Evolutionary conservation across 2,888 invertebrate species (phyloP), one percentile per base, ranked within the genome.

Genomic region (Ochropleura leucogaster): DNA sequence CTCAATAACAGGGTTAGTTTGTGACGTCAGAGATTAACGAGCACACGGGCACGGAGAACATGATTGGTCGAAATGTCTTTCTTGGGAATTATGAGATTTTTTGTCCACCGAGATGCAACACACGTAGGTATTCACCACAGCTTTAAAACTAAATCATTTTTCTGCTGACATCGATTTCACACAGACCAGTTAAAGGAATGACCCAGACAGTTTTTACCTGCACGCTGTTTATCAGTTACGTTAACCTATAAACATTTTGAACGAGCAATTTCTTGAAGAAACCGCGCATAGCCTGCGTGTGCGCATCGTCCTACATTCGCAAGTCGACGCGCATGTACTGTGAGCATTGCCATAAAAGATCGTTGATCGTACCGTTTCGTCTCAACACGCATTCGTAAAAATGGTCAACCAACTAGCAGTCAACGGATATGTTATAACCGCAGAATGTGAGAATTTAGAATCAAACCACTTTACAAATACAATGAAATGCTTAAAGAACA

Each of bases 241-340:
- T 72, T 72, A 66, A 82, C 75, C 79, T 44, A 69, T 77, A 67
- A 81, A 77, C 46, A 59, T 75, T 82, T 77, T 79, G 63, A 74
- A 79, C 73, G 70, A 75, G 57, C 59, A 75, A 80, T 83, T 84
- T 80, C 78, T 77, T 63, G 57, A 79, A 79, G 72, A 68, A 75
- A 82, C 77, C 68, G 77, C 74, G 84, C 67, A 72, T 69, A 72
- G 78, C 68, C 80, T 85, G 86, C 87, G 85, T 84, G 86, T 68
- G 79, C 86, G 84, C 87, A 84, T 87, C 89, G 90, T 89, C 90
- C 90, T 90, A 91, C 90, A 90, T 91, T 88, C 82, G 69, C 63
- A 69, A 76, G 76, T 77, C 64, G 65, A 51, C 76, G 79, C 74
- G 77, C 79, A 76, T 84, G 80, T 83, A 80, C 74, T 72, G 65